Conservation (phyloP, 1,140 invertebrate species). For the Monomorium pharaonis region DNA sequence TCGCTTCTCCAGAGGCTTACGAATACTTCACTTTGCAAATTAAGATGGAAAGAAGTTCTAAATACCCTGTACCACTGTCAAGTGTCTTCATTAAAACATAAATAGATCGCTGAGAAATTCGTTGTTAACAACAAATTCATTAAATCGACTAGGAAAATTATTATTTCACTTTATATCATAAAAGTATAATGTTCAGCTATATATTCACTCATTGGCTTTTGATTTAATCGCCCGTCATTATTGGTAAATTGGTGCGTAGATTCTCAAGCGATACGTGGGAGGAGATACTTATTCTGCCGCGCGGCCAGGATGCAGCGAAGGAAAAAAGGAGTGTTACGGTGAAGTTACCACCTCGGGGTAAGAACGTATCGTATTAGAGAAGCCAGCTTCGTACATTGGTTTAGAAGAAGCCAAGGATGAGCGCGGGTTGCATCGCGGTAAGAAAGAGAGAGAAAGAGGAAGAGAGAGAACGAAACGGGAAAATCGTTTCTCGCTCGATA, state of each 20-base stretch:
- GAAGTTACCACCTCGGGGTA: constrained; percentile 54
- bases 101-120: not conserved
- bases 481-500: constrained; percentile 64
- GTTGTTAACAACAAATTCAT: not conserved
- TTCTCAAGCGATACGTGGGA: constrained; percentile 43
- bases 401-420: constrained; percentile 10
- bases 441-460: not conserved
- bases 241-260: not conserved
- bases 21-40: not conserved
- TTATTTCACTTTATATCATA: not conserved
- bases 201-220: not conserved
- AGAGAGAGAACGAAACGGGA: constrained; percentile 3
- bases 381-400: constrained; percentile 36
- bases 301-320: not conserved
- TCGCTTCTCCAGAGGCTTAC: not conserved
- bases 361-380: constrained; percentile 18
- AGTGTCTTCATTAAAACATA: not conserved
- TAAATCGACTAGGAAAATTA: not conserved
- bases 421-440: not conserved
- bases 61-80: too few relatives aligned
- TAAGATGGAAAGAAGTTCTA: not conserved
- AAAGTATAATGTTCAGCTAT: not conserved
- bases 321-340: constrained; percentile 48
- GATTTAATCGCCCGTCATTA: constrained; percentile 4
- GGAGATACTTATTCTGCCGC: constrained; percentile 8